A percentile compares a stretch with the other conserved stretches of the same genome.
These are phyloP conservation scores for Pholis gunnellus DNA, from an alignment of 2,113 vertebrate species.

Conservation along the genomic window DNA sequence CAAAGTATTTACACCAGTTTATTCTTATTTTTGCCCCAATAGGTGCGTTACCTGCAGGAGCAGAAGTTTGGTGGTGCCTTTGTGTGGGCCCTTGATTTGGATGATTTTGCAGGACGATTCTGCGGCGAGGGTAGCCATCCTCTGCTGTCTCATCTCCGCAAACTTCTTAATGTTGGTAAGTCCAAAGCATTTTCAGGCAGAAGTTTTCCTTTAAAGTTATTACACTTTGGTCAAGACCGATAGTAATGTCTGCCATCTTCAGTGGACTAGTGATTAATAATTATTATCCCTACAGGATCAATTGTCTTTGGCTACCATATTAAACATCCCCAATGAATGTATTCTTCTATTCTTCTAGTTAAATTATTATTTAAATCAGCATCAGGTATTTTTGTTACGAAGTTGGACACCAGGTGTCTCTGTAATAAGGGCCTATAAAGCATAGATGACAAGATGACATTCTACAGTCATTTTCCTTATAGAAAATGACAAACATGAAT, in stretches of 20 bases:
- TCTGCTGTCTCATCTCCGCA: constrained; percentile 82
- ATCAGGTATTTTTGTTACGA: not conserved
- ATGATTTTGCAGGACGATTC: constrained; percentile 87
- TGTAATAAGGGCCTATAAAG: not conserved
- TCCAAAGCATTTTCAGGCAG: not conserved
- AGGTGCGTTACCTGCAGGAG: constrained; percentile 86
- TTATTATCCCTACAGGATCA: not conserved
- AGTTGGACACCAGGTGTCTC: not conserved
- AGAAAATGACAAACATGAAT: not conserved
- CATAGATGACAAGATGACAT: not conserved
- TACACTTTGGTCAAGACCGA: not conserved
- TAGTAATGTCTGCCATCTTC: not conserved
- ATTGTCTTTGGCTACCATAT: not conserved
- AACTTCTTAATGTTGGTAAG: constrained; percentile 78
- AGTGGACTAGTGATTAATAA: not conserved
- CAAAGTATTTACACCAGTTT: not conserved
- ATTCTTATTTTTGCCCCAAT: not conserved
- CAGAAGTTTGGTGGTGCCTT: constrained; percentile 88
- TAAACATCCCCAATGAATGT: not conserved
- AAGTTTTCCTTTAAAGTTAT: not conserved
- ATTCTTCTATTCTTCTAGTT: not conserved
- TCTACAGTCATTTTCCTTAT: not conserved
- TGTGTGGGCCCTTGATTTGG: constrained; percentile 89
- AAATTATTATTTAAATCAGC: not conserved
- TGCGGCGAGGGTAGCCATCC: constrained; percentile 84